Percentiles rank a stretch among this genome's conserved stretches.
Evolutionary conservation across 2,888 invertebrate species (phyloP).

Genomic region (Autographa pulchrina): DNA sequence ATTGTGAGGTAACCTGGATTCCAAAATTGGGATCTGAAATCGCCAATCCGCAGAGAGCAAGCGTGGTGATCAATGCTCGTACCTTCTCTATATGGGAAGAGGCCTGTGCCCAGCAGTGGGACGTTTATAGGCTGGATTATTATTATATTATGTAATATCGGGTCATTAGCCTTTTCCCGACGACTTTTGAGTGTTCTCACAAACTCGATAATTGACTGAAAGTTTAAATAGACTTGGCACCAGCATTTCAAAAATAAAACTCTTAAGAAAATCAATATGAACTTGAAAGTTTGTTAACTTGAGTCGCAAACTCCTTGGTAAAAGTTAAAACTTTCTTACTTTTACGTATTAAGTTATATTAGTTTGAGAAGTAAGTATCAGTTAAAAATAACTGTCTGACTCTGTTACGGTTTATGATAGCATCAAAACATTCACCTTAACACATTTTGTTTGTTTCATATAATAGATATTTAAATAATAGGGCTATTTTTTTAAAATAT

Average conservation of each 20-base stretch:
- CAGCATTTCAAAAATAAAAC: neutral
- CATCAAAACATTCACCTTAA: neutral
- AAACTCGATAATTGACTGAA: neutral
- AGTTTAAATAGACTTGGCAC: neutral
- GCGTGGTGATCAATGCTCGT: too few species aligned
- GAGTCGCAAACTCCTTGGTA: neutral
- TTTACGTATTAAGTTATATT: neutral
- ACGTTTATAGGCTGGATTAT: too few species aligned
- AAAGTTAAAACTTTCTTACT: neutral
- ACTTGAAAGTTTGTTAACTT: neutral
- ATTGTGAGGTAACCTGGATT: too few species aligned
- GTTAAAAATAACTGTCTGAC: neutral
- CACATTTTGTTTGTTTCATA: neutral
- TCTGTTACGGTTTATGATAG: neutral
- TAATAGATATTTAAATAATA: too few species aligned
- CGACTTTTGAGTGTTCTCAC: neutral
- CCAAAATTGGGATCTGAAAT: too few species aligned
- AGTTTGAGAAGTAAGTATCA: neutral
- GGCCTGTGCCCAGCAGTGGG: too few species aligned
- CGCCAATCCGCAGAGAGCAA: too few species aligned
- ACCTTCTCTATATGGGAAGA: too few species aligned
- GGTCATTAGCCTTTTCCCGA: neutral
- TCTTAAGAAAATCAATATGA: neutral
- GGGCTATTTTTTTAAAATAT: too few species aligned
- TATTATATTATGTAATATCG: neutral